These are phyloP conservation scores for Ormyrus rosae DNA, from an alignment of 2,888 invertebrate species.

Conservation along the genomic window DNA sequence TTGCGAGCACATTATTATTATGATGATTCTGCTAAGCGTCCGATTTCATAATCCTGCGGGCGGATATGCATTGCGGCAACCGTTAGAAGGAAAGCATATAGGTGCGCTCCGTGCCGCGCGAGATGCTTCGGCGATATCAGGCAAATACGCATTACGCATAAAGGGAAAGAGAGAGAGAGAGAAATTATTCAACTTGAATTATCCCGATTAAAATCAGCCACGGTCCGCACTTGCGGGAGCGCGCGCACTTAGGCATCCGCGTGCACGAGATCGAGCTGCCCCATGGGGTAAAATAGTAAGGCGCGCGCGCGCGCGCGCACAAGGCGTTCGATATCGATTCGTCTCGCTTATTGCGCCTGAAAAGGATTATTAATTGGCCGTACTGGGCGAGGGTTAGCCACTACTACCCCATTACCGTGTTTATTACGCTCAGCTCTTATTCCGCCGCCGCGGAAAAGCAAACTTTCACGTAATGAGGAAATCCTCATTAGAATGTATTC, in stretches of 20 bases:
- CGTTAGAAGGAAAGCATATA: slow-evolving; percentile 22
- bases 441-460: too few relatives aligned
- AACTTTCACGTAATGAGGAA: too few relatives aligned
- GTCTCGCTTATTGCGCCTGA: slow-evolving; percentile 25
- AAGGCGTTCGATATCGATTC: slow-evolving; percentile 24
- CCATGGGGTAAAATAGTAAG: neutral
- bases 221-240: neutral
- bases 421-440: too few relatives aligned
- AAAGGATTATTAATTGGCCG: slow-evolving; percentile 42
- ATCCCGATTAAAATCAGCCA: slow-evolving; percentile 30
- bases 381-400: too few relatives aligned
- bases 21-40: slow-evolving; percentile 10
- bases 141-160: slow-evolving; percentile 28
- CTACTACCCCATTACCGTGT: too few relatives aligned
- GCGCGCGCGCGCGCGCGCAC: neutral
- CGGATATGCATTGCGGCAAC: slow-evolving; percentile 32
- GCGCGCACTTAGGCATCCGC: neutral
- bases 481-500: too few relatives aligned
- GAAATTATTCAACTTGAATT: slow-evolving; percentile 36
- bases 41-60: slow-evolving; percentile 38
- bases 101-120: neutral
- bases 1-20: neutral
- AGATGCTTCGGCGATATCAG: slow-evolving; percentile 19
- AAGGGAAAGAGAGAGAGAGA: neutral
- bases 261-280: neutral